Conservation (phyloP, 2,113 vertebrate genomes). For the Hymenochirus boettgeri region DNA sequence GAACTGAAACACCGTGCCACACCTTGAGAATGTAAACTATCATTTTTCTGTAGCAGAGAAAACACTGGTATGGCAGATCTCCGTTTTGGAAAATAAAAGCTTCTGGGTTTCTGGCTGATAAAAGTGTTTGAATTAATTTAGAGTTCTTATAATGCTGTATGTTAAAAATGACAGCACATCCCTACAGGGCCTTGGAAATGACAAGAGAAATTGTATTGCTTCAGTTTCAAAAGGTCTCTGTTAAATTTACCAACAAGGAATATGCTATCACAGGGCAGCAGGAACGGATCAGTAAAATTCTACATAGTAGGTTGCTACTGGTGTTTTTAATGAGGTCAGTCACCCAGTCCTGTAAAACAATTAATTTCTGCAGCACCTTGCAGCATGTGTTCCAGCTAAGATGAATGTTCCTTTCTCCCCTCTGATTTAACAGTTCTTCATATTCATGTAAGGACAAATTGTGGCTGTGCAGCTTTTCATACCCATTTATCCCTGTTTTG, state of each 20-base stretch:
- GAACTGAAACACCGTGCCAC: slow-evolving; percentile 10
- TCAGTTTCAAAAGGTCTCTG: slow-evolving; percentile 24
- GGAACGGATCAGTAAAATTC: slow-evolving; percentile 20
- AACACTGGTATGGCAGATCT: neutral
- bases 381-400: slow-evolving; percentile 44
- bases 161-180: slow-evolving; percentile 28
- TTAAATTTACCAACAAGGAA: slow-evolving; percentile 39
- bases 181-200: slow-evolving; percentile 9
- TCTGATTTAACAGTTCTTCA: slow-evolving; percentile 41
- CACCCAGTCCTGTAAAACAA: slow-evolving; percentile 46
- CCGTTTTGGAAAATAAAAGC: slow-evolving; percentile 24
- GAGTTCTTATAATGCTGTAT: slow-evolving; percentile 23
- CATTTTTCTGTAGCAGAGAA: slow-evolving; percentile 1
- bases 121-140: slow-evolving; percentile 9
- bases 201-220: slow-evolving; percentile 16
- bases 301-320: slow-evolving; percentile 40
- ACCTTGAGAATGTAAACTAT: slow-evolving; percentile 5
- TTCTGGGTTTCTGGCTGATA: slow-evolving; percentile 6
- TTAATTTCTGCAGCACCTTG: slow-evolving; percentile 48
- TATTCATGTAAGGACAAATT: slow-evolving; percentile 45
- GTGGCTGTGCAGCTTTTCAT: slow-evolving; percentile 33
- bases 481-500: slow-evolving; percentile 38
- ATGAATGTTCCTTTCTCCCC: slow-evolving; percentile 34
- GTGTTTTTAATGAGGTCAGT: slow-evolving; percentile 46
- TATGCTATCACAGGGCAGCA: slow-evolving; percentile 39